Evolutionary conservation across 1,140 invertebrate species (phyloP).

Genomic region (Agrilus planipennis): DNA sequence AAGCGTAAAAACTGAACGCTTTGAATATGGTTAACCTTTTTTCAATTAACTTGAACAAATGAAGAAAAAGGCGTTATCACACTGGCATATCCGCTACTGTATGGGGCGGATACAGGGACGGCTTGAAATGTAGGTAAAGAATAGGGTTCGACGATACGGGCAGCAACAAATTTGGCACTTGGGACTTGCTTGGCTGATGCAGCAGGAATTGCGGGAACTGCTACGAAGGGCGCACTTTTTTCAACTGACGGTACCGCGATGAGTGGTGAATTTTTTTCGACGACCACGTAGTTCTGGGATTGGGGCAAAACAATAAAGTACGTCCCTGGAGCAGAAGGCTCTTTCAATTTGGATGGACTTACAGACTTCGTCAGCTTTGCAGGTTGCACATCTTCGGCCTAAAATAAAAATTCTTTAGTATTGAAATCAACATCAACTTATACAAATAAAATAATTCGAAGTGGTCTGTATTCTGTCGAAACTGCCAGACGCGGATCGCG

Average conservation of each 20-base stretch:
- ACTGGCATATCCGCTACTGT: too few species aligned
- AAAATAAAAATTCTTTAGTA: too few species aligned
- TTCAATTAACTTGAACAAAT: too few species aligned
- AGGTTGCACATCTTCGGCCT: slow-evolving; percentile 7
- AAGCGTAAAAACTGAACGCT: too few species aligned
- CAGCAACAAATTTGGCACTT: not conserved
- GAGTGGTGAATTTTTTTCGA: too few species aligned
- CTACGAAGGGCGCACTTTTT: slow-evolving; percentile 9
- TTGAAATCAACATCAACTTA: too few species aligned
- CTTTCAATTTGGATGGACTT: slow-evolving; percentile 11
- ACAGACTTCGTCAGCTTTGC: slow-evolving; percentile 7
- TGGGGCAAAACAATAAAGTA: slow-evolving; percentile 11
- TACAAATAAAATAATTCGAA: too few species aligned
- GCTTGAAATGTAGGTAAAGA: not conserved
- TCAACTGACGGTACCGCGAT: slow-evolving; percentile 1
- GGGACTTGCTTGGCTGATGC: slow-evolving; percentile 5
- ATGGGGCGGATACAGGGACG: not conserved
- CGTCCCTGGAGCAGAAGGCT: slow-evolving; percentile 1
- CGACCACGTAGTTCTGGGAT: slow-evolving; percentile 11
- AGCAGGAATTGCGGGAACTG: slow-evolving; percentile 8
- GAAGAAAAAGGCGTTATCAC: too few species aligned
- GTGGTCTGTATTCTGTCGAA: too few species aligned
- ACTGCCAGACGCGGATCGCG: too few species aligned
- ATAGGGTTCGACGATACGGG: not conserved
- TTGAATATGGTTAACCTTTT: too few species aligned